Base-by-base conservation (phyloP, 2,888 invertebrate genomes). In the Psococerastis gibbosa region DNA sequence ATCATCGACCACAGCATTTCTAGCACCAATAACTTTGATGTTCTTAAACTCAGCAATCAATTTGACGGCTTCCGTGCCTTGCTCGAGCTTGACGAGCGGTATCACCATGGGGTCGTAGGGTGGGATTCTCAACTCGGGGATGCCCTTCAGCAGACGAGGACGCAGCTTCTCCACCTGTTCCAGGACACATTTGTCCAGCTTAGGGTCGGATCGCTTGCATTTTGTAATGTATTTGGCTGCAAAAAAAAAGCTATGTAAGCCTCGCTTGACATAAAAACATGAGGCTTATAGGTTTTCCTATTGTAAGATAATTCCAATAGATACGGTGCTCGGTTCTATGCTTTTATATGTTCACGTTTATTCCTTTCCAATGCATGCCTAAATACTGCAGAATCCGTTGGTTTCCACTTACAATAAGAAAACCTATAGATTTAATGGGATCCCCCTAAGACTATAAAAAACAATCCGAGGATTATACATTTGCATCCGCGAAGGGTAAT, bases 31-130 rank as follows among this genome's bases (percentile, higher is more conserved):
- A 11, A 27, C 27, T 11, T 11, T 27, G 11, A 27, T 11, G 27
- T 27, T 27, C 8, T 6, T 27, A 11, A 27, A 27, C 6, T 6
- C 27, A 11, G 27, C 27, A 6, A 9, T 27, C 8, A 27, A 27
- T 11, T 27, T 27, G 27, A 27, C 27, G 8, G 45, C 42, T 3
- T 42, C 45, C 9, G 32, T 43, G 35, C 45, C 45, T 31, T 45
- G 45, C 18, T 20, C 43, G 9, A 45, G 35, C 8, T 27, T 18
- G 2, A 45, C 45, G 20, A 23, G 11, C 3, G 45, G 45, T 3
- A 45, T 45, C 31, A 31, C 23, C n/a, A 45, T 34, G 2, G 45
- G 45, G 27, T 45, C 45, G 35, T 45, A 45, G 3, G 45, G 43
- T 2, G 45, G 45, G 15, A 45, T 45, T 15, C 35, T 22, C 31